These are phyloP conservation scores for Hydrozoanthus tunicans DNA, from an alignment of 64 coral and sea anemone genomes.

Conservation along the genomic window DNA sequence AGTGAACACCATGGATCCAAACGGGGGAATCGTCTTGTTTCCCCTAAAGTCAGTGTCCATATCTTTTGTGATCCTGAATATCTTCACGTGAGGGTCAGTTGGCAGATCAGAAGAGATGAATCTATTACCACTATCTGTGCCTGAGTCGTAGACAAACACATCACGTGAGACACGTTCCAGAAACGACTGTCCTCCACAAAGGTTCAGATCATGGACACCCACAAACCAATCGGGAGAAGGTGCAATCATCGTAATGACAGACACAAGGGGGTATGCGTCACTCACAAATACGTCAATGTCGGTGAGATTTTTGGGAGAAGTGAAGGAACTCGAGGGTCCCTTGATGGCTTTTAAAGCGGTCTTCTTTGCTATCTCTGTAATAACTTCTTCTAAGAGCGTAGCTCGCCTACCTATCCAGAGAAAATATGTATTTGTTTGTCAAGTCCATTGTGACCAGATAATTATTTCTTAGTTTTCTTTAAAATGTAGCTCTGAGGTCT, in stretches of 20 bases:
- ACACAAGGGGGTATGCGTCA: slow-evolving; percentile 10
- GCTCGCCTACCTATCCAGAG: background rate
- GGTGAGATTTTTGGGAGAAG: background rate
- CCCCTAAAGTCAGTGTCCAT: slow-evolving; percentile 28
- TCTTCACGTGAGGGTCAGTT: background rate
- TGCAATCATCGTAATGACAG: slow-evolving; percentile 34
- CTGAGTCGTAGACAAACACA: slow-evolving; percentile 10
- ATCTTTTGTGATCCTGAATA: slow-evolving; percentile 23
- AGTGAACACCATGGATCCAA: slow-evolving; percentile 28
- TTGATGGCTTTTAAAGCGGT: background rate
- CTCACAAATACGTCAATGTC: background rate
- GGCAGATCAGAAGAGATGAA: background rate
- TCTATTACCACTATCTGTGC: slow-evolving; percentile 17
- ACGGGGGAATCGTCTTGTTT: background rate
- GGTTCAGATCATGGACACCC: slow-evolving; percentile 33
- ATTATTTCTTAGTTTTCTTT: too few species aligned
- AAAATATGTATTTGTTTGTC: background rate
- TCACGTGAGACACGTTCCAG: background rate
- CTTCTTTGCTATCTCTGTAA: background rate
- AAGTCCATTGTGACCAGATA: too few species aligned
- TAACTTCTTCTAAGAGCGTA: background rate
- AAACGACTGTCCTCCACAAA: slow-evolving; percentile 22
- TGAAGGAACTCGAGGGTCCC: background rate
- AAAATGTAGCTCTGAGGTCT: too few species aligned
- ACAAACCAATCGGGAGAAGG: slow-evolving; percentile 31